Percentiles rank a stretch among this genome's conserved stretches.
These are phyloP conservation scores for Galerucella pusilla DNA, from an alignment of 2,888 invertebrate species.

Conservation along the genomic window DNA sequence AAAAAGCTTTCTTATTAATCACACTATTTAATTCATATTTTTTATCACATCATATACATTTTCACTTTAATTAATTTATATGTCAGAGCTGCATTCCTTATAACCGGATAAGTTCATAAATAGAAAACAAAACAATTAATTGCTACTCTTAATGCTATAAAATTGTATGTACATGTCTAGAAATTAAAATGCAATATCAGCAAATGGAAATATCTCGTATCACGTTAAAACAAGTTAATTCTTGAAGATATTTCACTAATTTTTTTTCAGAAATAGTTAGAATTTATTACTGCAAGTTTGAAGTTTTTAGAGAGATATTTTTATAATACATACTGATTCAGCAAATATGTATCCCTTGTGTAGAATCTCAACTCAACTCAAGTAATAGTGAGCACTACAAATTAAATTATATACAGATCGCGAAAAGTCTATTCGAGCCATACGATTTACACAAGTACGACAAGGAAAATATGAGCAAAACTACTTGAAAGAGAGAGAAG, in stretches of 20 bases:
- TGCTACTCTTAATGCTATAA: slow-evolving; percentile 7
- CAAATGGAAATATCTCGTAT: not conserved
- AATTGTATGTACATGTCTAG: not conserved
- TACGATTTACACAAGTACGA: too few species aligned
- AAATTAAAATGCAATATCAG: slow-evolving; percentile 6
- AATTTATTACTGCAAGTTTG: too few species aligned
- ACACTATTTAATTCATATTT: not conserved
- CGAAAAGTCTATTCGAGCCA: too few species aligned
- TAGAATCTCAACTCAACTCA: too few species aligned
- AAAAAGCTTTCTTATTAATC: slow-evolving; percentile 5
- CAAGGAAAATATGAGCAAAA: too few species aligned
- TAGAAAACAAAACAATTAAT: slow-evolving; percentile 20
- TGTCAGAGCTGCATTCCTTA: slow-evolving; percentile 21
- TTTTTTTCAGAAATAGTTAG: too few species aligned
- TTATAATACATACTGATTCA: too few species aligned
- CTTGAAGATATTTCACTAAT: not conserved
- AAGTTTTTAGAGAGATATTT: too few species aligned
- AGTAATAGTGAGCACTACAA: too few species aligned
- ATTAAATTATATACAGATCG: too few species aligned
- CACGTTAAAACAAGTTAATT: not conserved
- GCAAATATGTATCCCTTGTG: too few species aligned
- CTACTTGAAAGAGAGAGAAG: too few species aligned
- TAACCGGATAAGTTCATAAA: slow-evolving; percentile 20
- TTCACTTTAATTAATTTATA: slow-evolving; percentile 25
- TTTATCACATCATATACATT: slow-evolving; percentile 17